A percentile compares a stretch with the other conserved stretches of the same genome.
Conservation (phyloP, 2,797 vertebrate species). For the Sebastes miniatus region DNA sequence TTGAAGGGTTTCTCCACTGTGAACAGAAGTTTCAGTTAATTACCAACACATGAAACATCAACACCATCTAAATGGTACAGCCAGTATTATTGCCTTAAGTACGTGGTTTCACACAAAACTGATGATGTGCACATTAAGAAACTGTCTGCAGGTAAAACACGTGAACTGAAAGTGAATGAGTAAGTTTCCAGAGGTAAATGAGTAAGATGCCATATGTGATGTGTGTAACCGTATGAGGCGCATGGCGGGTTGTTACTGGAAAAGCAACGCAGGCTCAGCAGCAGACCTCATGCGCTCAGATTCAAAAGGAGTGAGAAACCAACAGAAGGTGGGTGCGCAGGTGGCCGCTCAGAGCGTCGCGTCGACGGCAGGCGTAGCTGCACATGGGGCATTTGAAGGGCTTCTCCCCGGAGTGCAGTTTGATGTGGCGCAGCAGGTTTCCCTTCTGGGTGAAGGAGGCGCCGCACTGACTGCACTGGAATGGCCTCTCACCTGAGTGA, state of each 20-base stretch:
- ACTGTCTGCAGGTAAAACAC: constrained; percentile 41
- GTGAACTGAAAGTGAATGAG: constrained; percentile 59
- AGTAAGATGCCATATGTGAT: constrained; percentile 30
- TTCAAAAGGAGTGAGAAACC: constrained; percentile 23
- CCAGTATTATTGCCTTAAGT: constrained; percentile 4
- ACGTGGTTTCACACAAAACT: constrained; percentile 42
- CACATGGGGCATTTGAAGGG: constrained; percentile 98
- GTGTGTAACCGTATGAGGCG: constrained; percentile 22
- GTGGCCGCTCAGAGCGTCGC: constrained; percentile 94
- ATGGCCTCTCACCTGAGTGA: constrained; percentile 91
- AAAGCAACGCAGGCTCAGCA: constrained; percentile 42
- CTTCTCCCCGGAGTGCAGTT: constrained; percentile 96
- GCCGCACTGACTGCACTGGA: constrained; percentile 95
- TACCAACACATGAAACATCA: constrained; percentile 20
- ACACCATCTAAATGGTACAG: constrained; percentile 5
- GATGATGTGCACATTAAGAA: constrained; percentile 31
- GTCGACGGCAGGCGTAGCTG: constrained; percentile 95
- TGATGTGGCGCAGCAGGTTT: constrained; percentile 97
- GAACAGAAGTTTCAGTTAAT: constrained; percentile 51
- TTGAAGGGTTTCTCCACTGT: constrained; percentile 84
- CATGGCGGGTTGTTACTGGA: constrained; percentile 54
- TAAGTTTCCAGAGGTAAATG: constrained; percentile 52
- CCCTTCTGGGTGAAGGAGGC: constrained; percentile 98
- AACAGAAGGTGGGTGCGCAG: constrained; percentile 92
- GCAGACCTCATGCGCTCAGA: constrained; percentile 20